Evolutionary conservation across 2,888 invertebrate species (phyloP).

Genomic region (Desoria tigrina): DNA sequence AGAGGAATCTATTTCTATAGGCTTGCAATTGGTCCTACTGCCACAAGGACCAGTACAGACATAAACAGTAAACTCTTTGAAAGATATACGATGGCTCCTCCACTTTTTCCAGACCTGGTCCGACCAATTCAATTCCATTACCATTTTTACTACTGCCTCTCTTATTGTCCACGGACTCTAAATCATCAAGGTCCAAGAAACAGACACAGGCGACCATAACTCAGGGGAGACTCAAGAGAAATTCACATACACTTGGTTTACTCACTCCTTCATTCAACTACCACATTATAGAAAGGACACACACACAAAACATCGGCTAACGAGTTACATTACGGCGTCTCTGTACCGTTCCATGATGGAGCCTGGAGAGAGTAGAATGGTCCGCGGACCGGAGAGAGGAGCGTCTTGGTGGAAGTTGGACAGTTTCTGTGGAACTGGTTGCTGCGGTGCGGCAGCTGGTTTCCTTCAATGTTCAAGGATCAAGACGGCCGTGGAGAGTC

Average conservation of each 20-base stretch:
- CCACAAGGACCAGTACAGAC: not conserved
- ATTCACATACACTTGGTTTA: not conserved
- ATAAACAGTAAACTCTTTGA: slow-evolving; percentile 21
- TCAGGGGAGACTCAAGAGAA: slow-evolving; percentile 13
- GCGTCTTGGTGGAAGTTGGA: too few species aligned
- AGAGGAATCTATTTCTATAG: not conserved
- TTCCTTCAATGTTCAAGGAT: not conserved
- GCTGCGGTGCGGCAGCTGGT: not conserved
- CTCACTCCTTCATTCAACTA: slow-evolving; percentile 6
- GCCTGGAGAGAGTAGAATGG: too few species aligned
- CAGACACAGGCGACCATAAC: slow-evolving; percentile 8
- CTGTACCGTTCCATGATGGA: not conserved
- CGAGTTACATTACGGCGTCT: not conserved
- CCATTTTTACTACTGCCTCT: slow-evolving; percentile 32
- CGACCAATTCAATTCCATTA: slow-evolving; percentile 36
- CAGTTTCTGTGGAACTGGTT: not conserved
- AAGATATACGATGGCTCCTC: slow-evolving; percentile 18
- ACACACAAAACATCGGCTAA: slow-evolving; percentile 1
- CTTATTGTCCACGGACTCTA: slow-evolving; percentile 15
- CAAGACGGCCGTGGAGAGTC: too few species aligned
- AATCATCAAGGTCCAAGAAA: slow-evolving; percentile 18
- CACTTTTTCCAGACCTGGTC: slow-evolving; percentile 10
- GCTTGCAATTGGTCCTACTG: not conserved
- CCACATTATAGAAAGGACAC: not conserved
- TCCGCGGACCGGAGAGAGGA: too few species aligned